Conservation (phyloP, 2,113 vertebrate species). For the Coptodon bakossiorum region DNA sequence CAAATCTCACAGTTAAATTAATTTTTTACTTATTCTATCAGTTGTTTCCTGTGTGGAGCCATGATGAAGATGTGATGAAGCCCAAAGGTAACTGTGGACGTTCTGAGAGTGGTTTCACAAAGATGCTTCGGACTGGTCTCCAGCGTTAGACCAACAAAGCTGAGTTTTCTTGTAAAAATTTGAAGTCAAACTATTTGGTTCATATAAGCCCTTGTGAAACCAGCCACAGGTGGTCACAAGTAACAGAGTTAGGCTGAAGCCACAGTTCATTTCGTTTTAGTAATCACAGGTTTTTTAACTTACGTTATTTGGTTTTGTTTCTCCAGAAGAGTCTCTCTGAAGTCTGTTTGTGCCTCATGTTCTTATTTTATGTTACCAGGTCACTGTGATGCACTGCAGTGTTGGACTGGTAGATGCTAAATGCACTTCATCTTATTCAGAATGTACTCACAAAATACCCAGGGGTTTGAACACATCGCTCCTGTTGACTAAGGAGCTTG, state of each 20-base stretch:
- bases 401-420: neutral
- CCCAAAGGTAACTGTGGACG: neutral
- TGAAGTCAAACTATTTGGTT: neutral
- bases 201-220: neutral
- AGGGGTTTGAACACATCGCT: neutral
- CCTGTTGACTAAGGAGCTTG: neutral
- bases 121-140: neutral
- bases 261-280: neutral
- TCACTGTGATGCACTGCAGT: neutral
- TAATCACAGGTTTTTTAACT: neutral
- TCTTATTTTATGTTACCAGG: neutral
- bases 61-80: neutral
- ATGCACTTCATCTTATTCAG: neutral
- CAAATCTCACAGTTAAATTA: neutral
- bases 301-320: neutral
- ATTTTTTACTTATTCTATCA: neutral
- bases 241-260: neutral
- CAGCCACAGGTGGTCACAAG: neutral
- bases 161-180: too few species aligned
- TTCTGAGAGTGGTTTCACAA: neutral
- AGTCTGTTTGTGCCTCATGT: neutral
- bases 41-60: neutral
- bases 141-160: neutral
- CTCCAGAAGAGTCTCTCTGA: neutral
- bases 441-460: neutral